A percentile compares a stretch with the other conserved stretches of the same genome.
Evolutionary conservation across 2,113 vertebrate genomes (phyloP).

Genomic region (Lepisosteus oculatus): DNA sequence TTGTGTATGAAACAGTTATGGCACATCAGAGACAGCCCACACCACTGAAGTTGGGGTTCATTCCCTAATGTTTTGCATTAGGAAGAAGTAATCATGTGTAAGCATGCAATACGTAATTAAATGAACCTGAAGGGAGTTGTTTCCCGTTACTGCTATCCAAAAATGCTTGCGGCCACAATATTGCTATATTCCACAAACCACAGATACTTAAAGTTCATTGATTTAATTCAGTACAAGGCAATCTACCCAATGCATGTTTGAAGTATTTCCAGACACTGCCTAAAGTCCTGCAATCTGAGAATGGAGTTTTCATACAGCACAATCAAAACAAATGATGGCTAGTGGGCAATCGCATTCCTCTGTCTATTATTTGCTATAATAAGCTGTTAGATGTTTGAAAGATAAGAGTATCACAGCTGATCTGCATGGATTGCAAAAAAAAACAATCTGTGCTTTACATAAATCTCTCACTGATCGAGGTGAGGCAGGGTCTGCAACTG

Average conservation of each 20-base stretch:
- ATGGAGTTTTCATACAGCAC: slow-evolving; percentile 20
- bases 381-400: slow-evolving; percentile 66
- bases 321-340: slow-evolving; percentile 14
- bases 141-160: neutral
- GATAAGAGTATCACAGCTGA: slow-evolving; percentile 37
- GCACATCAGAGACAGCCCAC: neutral
- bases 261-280: slow-evolving; percentile 63
- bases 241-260: slow-evolving; percentile 56
- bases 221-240: slow-evolving; percentile 62
- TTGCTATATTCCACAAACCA: neutral
- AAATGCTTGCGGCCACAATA: slow-evolving; percentile 46
- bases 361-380: slow-evolving; percentile 64
- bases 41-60: neutral
- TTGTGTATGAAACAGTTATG: neutral
- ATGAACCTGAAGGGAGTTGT: neutral
- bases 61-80: neutral
- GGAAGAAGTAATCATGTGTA: neutral
- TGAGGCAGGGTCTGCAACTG: slow-evolving; percentile 35
- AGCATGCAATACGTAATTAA: neutral
- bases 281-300: slow-evolving; percentile 51
- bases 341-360: slow-evolving; percentile 28
- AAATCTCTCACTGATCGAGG: too few relatives aligned
- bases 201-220: slow-evolving; percentile 60
- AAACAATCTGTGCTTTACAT: too few relatives aligned
- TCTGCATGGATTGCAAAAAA: too few relatives aligned